A percentile compares a stretch with the other conserved stretches of the same genome.
Evolutionary conservation across 2,797 vertebrate species (phyloP).

Genomic region (Mastacembelus armatus): DNA sequence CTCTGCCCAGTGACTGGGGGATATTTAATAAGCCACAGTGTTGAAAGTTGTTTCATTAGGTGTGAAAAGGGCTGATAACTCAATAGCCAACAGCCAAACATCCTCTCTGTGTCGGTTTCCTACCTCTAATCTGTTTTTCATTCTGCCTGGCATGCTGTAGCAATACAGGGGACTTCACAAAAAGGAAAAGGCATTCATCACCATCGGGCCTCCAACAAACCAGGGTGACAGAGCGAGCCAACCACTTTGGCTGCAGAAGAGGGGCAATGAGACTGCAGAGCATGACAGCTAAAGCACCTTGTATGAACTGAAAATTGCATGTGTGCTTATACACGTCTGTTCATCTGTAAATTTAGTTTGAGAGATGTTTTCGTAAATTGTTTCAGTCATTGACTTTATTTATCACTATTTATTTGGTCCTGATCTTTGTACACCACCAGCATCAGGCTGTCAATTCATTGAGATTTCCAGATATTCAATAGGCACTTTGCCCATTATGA

Average conservation of each 20-base stretch:
- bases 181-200: constrained; percentile 83
- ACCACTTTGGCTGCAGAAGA: constrained; percentile 70
- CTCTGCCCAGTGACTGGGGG: constrained; percentile 81
- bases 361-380: constrained; percentile 4
- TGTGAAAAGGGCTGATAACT: constrained; percentile 87
- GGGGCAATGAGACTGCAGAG: constrained; percentile 70
- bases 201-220: constrained; percentile 78
- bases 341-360: constrained; percentile 17
- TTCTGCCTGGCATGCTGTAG: constrained; percentile 80
- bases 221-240: constrained; percentile 70
- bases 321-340: constrained; percentile 17
- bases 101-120: constrained; percentile 81
- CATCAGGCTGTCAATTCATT: neutral
- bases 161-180: constrained; percentile 77
- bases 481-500: neutral
- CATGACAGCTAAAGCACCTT: constrained; percentile 46
- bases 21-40: constrained; percentile 85
- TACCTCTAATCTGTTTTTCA: constrained; percentile 87
- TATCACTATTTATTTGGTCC: constrained; percentile 16
- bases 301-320: constrained; percentile 42
- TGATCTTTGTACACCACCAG: neutral
- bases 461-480: neutral
- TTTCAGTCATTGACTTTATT: constrained; percentile 23
- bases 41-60: constrained; percentile 87
- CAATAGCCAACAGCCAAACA: constrained; percentile 86